Percentiles rank a stretch among this genome's conserved stretches.
Conservation (phyloP, 2,888 invertebrate species). For the Sarcophaga rosellei region DNA sequence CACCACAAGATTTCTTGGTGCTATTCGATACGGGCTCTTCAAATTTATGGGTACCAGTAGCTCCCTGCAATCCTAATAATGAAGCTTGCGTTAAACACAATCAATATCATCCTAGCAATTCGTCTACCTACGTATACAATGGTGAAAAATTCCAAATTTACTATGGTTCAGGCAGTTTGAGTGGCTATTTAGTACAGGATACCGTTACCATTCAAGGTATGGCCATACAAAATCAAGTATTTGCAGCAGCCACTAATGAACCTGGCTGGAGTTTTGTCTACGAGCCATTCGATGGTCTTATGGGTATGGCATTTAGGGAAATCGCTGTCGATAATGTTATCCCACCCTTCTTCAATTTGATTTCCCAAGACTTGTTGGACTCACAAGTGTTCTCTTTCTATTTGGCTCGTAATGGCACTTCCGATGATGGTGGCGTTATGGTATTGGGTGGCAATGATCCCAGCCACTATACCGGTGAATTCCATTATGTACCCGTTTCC, state of each 20-base stretch:
- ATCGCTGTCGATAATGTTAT: constrained; percentile 93
- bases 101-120: constrained; percentile 94
- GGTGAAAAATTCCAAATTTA: constrained; percentile 94
- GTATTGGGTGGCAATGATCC: constrained; percentile 96
- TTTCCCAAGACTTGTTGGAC: constrained; percentile 87
- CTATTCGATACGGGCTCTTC: constrained; percentile 95
- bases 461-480: constrained; percentile 86
- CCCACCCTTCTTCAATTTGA: constrained; percentile 96
- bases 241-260: constrained; percentile 96
- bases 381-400: constrained; percentile 95
- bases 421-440: constrained; percentile 89
- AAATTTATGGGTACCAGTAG: constrained; percentile 99
- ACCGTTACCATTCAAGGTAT: constrained; percentile 87
- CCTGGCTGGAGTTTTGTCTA: constrained; percentile 96
- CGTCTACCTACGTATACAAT: constrained; percentile 90
- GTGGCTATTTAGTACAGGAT: constrained; percentile 96
- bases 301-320: constrained; percentile 93
- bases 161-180: constrained; percentile 97
- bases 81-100: constrained; percentile 97
- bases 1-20: constrained; percentile 94
- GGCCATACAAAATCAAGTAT: constrained; percentile 89
- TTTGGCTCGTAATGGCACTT: constrained; percentile 87
- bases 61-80: constrained; percentile 93
- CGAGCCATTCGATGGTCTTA: constrained; percentile 98
- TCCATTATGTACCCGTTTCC: constrained; percentile 88